A percentile compares a stretch with the other conserved stretches of the same genome.
Conservation (phyloP, 1,140 invertebrate species). For the Stenopsyche tienmushanensis region DNA sequence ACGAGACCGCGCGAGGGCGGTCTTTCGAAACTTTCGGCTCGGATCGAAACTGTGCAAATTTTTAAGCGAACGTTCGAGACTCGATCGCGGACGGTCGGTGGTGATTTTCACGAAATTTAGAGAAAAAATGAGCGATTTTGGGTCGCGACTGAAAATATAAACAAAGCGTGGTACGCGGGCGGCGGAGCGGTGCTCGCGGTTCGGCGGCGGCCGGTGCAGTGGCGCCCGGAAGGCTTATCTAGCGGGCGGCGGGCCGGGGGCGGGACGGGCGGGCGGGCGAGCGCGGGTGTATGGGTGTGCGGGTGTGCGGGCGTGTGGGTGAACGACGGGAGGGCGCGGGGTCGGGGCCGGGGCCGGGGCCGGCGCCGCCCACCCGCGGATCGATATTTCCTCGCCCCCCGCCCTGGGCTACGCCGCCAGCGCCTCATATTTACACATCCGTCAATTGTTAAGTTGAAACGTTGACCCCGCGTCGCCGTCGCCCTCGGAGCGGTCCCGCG, state of each 20-base stretch:
- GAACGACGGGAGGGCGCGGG: background rate
- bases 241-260: background rate
- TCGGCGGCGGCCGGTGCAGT: slow-evolving; percentile 4
- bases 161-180: background rate
- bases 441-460: slow-evolving; percentile 19
- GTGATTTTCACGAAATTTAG: too few species aligned
- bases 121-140: too few species aligned
- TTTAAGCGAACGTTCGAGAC: background rate
- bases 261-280: background rate
- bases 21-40: background rate
- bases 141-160: background rate
- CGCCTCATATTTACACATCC: slow-evolving; percentile 10
- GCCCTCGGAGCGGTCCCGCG: background rate
- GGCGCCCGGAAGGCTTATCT: too few species aligned
- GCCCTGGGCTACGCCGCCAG: slow-evolving; percentile 1
- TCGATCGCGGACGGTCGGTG: too few species aligned
- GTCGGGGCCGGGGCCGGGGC: slow-evolving; percentile 6
- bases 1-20: slow-evolving; percentile 6
- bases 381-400: slow-evolving; percentile 13
- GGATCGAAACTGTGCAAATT: background rate
- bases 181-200: slow-evolving; percentile 6
- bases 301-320: background rate
- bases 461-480: slow-evolving; percentile 16
- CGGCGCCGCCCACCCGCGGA: background rate
- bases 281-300: background rate